Percentiles rank a stretch among this genome's conserved stretches.
Conservation (phyloP, 92 coral and sea anemone genomes). For the Porites lobata region DNA sequence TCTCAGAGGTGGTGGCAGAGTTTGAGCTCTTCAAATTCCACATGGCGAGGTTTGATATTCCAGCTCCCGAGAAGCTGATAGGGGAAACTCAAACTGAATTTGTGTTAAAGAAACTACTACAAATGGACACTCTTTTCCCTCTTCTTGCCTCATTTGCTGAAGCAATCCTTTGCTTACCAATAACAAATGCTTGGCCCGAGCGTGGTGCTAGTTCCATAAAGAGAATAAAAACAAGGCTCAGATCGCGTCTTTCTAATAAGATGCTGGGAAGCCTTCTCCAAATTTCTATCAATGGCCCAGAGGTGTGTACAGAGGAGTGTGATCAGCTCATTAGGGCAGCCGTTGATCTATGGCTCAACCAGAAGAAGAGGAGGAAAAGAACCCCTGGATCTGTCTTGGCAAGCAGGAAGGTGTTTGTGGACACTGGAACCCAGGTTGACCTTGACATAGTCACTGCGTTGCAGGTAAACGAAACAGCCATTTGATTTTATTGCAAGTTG, state of each 20-base stretch:
- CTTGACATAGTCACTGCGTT: slow-evolving; percentile 19
- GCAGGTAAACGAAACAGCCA: slow-evolving; percentile 25
- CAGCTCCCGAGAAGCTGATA: slow-evolving; percentile 30
- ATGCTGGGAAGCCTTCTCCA: slow-evolving; percentile 56
- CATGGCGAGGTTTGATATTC: background rate
- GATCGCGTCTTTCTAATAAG: slow-evolving; percentile 33
- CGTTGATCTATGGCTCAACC: slow-evolving; percentile 40
- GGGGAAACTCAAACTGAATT: slow-evolving; percentile 44
- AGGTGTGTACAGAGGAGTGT: slow-evolving; percentile 41
- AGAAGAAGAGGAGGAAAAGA: slow-evolving; percentile 41
- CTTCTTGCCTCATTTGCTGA: slow-evolving; percentile 19
- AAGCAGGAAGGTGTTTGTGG: slow-evolving; percentile 47
- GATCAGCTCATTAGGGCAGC: slow-evolving; percentile 53
- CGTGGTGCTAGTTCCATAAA: slow-evolving; percentile 49
- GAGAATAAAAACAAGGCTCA: slow-evolving; percentile 47
- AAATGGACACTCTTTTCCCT: slow-evolving; percentile 24
- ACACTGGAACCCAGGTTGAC: slow-evolving; percentile 54
- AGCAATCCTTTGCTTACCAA: slow-evolving; percentile 43
- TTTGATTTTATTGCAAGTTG: background rate
- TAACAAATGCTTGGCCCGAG: slow-evolving; percentile 50
- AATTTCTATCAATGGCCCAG: slow-evolving; percentile 53
- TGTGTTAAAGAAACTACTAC: slow-evolving; percentile 14
- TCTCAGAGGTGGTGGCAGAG: background rate
- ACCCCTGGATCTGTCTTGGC: slow-evolving; percentile 29
- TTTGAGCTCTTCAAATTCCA: slow-evolving; percentile 7